Base-by-base conservation (phyloP, 1,140 invertebrate species). In the Elysia chlorotica region DNA sequence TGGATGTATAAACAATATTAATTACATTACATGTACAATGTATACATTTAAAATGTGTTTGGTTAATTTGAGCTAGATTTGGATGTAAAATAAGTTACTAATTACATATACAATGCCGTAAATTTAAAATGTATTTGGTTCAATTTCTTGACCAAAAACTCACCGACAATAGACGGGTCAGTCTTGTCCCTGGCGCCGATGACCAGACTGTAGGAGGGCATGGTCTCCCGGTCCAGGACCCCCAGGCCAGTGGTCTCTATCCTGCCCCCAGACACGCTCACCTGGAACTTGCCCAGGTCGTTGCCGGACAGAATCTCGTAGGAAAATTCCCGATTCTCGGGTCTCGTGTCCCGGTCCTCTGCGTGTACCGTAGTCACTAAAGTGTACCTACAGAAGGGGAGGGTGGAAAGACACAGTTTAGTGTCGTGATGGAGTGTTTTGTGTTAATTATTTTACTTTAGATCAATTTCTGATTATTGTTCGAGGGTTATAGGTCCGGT, bases 121-220 rank as follows among this genome's bases (percentile, higher is more conserved):
- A n/a, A n/a, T n/a, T n/a, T n/a, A n/a, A n/a, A n/a, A n/a, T n/a
- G n/a, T n/a, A n/a, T n/a, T n/a, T n/a, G n/a, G n/a, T 62, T 2
- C 28, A 31, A n/a, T 0, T 21, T 62, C 14, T 14, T 65, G 10
- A 57, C 25, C 30, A 38, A 21, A 21, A 30, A 77, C 78, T 66
- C 92, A 76, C 93, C 91, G 28, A 92, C 91, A n/a, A 97, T 86
- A 0, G 92, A 87, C 14, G 93, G 93, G 63, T 84, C 89, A 0
- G 95, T 96, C 25, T 92, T 95, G 84, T 98, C 96, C 65, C 96
- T 94, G 0, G 95, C 96, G 17, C 93, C 95, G 30, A 99, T 90
- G n/a, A 92, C 92, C 10, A 98, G 78, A 76, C 92, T 92, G 81
- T 96, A 97, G 30, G 88, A 86, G 0, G 92, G 85, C 4, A 92